phyloP scores from a whole-genome alignment of 2,888 invertebrate genomes.

The Eilema griseolum region DNA sequence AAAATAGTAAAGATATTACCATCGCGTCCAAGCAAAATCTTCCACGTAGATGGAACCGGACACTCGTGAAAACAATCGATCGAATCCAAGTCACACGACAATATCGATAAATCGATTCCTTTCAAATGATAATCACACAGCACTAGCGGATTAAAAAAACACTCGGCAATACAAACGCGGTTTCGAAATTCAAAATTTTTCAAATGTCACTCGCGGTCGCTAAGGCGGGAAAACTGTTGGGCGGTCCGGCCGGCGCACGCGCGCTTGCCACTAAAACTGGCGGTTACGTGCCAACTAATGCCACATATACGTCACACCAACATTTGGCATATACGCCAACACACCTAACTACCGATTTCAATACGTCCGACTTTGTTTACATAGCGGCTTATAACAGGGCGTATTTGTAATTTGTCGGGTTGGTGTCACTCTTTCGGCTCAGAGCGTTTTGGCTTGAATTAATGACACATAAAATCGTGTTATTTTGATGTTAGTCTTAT shows the following conservation, averaged over 20 bases:
- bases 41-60: conserved; percentile 57
- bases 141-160: conserved; percentile 55
- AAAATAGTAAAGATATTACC: conserved; percentile 55
- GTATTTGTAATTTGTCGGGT: conserved; percentile 60
- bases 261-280: conserved; percentile 76
- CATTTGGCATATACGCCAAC: conserved; percentile 64
- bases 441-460: conserved; percentile 57
- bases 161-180: conserved; percentile 53
- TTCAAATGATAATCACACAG: conserved; percentile 47
- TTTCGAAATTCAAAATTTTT: conserved; percentile 60
- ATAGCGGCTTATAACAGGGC: conserved; percentile 51
- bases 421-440: conserved; percentile 49
- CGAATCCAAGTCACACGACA: conserved; percentile 56
- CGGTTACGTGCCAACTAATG: conserved; percentile 59
- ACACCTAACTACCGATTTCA: conserved; percentile 54
- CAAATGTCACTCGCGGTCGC: conserved; percentile 73
- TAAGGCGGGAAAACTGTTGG: conserved; percentile 70
- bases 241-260: conserved; percentile 75
- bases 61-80: conserved; percentile 55
- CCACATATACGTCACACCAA: conserved; percentile 56
- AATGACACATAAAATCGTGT: conserved; percentile 65
- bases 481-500: conserved; percentile 67
- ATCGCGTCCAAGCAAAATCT: conserved; percentile 56
- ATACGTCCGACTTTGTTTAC: conserved; percentile 62
- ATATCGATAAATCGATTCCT: conserved; percentile 50